Evolutionary conservation across 1,140 invertebrate species (phyloP), one percentile per base, ranked within the genome.

Genomic region (Argopecten irradians): DNA sequence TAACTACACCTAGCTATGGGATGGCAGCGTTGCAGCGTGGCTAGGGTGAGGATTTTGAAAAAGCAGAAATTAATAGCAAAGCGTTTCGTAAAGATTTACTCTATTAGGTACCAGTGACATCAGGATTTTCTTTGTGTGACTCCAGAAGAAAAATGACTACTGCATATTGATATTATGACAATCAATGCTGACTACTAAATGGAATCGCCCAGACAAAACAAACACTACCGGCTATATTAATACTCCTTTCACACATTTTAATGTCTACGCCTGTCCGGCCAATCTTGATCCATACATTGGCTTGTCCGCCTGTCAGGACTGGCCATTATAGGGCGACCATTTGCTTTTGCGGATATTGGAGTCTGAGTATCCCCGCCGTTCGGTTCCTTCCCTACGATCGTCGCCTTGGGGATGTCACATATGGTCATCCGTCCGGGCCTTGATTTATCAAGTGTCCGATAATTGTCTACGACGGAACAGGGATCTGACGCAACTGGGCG

Each of bases 131-230:
- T n/a, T n/a, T n/a, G n/a, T n/a, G n/a, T n/a, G n/a, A n/a, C n/a
- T n/a, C n/a, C n/a, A n/a, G n/a, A n/a, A n/a, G n/a, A n/a, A n/a
- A n/a, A n/a, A n/a, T n/a, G n/a, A n/a, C n/a, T n/a, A n/a, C n/a
- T n/a, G n/a, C n/a, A n/a, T n/a, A n/a, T n/a, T n/a, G n/a, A n/a
- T n/a, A n/a, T n/a, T n/a, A n/a, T n/a, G n/a, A n/a, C n/a, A n/a
- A n/a, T n/a, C n/a, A n/a, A n/a, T 71, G 22, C 55, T 2, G 55
- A 8, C 22, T 71, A 71, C 55, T 71, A 71, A 71, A 71, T 71
- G 55, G 55, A 71, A 71, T 71, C 55, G 55, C 55, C 55, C 55
- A 71, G 55, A 71, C 55, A 28, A 71, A 71, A 71, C 55, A 71
- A 71, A 71, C 55, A 71, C 55, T 7, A n/a, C n/a, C 22, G 22